Base-by-base conservation (phyloP, 2,113 vertebrate species). In the Lethenteron camtschaticum region DNA sequence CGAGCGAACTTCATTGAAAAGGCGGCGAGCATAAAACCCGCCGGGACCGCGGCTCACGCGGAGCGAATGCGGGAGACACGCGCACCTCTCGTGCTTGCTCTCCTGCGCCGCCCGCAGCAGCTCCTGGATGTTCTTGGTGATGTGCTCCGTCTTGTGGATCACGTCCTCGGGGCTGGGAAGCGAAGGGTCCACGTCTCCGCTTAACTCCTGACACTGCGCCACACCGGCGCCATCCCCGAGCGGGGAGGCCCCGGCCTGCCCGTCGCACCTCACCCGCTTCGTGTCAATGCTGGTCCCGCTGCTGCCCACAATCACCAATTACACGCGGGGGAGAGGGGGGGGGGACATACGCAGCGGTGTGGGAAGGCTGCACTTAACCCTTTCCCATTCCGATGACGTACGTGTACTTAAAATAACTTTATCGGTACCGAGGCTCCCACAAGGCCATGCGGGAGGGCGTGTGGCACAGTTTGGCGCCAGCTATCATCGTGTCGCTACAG, bases 71-170 rank as follows among this genome's bases (percentile, higher is more conserved):
- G 11, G n/a, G 10, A 9, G n/a, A 2, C n/a, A n/a, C 24, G 9
- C 81, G 78, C 72, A 96, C 92, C 91, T 96, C 80, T 96, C 89
- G 0, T 97, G 88, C 73, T 94, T 95, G 77, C 88, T 92, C 75
- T 96, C 91, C 72, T 97, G 92, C 0, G 91, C 92, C 0, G 89
- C 89, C 70, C 90, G 76, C 57, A 96, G 73, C 72, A 97, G 85
- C 74, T 97, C 92, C 77, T 97, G 92, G 72, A 97, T 97, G 68
- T 97, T 97, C 79, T 96, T 97, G 63, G 92, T 97, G 78, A 97
- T 97, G 80, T 97, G 92, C 75, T 97, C 92, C 0, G 92, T 97
- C 76, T 94, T 95, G 59, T 88, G 81, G 75, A 97, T 95, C 76
- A 97, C 92, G 0, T 95, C 92, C 70, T 96, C 92, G 0, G 91